Percentiles rank a stretch among this genome's conserved stretches.
phyloP scores from a whole-genome alignment of 2,888 invertebrate genomes.

The Enchytraeus crypticus region DNA sequence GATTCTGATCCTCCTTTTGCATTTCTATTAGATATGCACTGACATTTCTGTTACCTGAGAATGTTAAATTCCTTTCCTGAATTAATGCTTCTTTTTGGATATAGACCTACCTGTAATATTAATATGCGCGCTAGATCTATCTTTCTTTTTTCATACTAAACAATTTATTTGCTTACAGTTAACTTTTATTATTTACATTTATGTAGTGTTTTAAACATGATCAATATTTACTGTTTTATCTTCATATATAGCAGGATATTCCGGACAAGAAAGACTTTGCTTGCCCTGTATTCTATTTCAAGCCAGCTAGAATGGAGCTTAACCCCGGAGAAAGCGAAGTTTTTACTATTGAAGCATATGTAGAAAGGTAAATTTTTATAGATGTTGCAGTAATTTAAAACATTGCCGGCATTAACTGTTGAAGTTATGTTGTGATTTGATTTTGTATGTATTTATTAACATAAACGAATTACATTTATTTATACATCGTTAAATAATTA shows the following conservation, averaged over 20 bases:
- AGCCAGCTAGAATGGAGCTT: slow-evolving; percentile 46
- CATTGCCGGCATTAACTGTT: background rate
- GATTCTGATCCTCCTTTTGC: too few relatives aligned
- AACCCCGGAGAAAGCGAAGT: slow-evolving; percentile 43
- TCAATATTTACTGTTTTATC: too few relatives aligned
- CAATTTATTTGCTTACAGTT: too few relatives aligned
- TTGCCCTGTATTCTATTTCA: slow-evolving; percentile 43
- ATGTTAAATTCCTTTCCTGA: background rate
- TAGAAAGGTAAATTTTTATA: slow-evolving; percentile 33
- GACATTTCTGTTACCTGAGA: background rate
- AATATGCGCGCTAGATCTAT: too few relatives aligned
- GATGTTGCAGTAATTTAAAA: background rate
- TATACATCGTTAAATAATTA: background rate
- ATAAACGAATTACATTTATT: background rate
- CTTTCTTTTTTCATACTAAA: too few relatives aligned
- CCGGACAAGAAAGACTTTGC: too few relatives aligned
- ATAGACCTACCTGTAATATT: background rate
- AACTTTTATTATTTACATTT: too few relatives aligned
- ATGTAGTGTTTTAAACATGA: too few relatives aligned
- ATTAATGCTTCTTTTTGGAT: too few relatives aligned
- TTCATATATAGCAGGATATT: too few relatives aligned
- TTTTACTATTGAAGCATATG: slow-evolving; percentile 42
- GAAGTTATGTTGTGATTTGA: background rate
- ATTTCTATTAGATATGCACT: background rate
- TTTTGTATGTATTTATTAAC: background rate